Evolutionary conservation across 1,140 invertebrate genomes (phyloP), one percentile per base, ranked within the genome.

Genomic region (Melitaea cinxia): DNA sequence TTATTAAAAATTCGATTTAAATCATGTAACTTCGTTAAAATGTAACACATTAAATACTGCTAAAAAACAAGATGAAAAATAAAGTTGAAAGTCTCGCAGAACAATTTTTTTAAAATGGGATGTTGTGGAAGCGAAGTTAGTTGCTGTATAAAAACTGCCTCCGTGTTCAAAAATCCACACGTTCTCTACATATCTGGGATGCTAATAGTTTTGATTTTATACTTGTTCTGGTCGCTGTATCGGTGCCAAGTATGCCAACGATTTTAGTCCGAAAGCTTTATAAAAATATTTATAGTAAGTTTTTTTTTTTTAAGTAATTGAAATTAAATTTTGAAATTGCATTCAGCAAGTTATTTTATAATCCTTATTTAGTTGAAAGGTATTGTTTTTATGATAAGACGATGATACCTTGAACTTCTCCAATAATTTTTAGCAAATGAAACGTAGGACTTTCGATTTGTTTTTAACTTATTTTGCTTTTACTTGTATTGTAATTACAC

Each of bases 181-280:
- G 47, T 50, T 15, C 12, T 50, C 17, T 26, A 24, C 24, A 26
- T 50, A 15, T 50, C 47, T 50, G 47, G 14, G 24, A 14, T 50
- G 4, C 47, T 50, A 26, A 14, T 50, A 50, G 21, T 26, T 26
- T 28, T 50, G 21, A 37, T 78, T n/a, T 5, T 73, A 1, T 79
- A 78, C 55, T 62, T 84, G 35, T 66, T 57, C 1, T 77, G 72
- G 69, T 60, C 58, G 0, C 37, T 82, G n/a, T 80, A 80, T 17
- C 53, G 42, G 21, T 82, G 79, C 52, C 55, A 60, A 19, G 14
- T 64, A 15, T 77, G 72, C 64, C 21, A 21, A n/a, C 47, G 56
- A 10, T 56, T 56, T 30, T 39, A 67, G 39, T 0, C 17, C 14
- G 4, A 30, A 17, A 17, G 15, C 14, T 3, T 39, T 21, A 17